These are phyloP conservation scores for Ctenosaura bakeri DNA, from an alignment of 2,797 vertebrate genomes.

Conservation along the genomic window DNA sequence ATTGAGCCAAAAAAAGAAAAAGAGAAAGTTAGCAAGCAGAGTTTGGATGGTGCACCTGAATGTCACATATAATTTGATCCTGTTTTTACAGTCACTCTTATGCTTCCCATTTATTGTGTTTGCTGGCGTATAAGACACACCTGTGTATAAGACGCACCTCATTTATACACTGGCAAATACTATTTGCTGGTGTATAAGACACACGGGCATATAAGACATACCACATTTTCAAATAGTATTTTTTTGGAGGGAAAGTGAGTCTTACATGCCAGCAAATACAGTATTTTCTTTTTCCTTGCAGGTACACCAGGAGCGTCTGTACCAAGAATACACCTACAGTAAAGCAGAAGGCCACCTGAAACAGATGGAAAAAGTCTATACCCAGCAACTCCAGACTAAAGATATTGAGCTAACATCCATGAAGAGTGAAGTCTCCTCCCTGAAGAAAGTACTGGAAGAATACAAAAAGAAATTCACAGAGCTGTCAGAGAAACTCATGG, in stretches of 20 bases:
- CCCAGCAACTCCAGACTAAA: conserved; percentile 90
- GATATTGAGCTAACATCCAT: conserved; percentile 87
- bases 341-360: conserved; percentile 86
- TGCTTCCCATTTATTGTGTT: neutral
- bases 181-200: too few species aligned
- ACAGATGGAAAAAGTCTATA: conserved; percentile 90
- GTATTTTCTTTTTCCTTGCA: conserved; percentile 62
- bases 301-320: conserved; percentile 91
- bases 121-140: too few species aligned
- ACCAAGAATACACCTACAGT: conserved; percentile 89
- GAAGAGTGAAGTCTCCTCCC: conserved; percentile 85
- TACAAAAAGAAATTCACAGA: conserved; percentile 92
- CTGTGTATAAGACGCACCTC: too few species aligned
- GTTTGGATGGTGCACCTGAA: neutral
- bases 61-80: neutral
- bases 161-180: too few species aligned
- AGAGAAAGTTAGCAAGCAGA: neutral
- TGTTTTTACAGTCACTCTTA: neutral
- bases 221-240: too few species aligned
- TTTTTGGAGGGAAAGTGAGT: too few species aligned
- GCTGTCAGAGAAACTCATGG: conserved; percentile 90
- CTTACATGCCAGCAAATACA: too few species aligned
- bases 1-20: neutral
- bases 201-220: too few species aligned
- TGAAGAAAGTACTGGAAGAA: conserved; percentile 89